phyloP scores from a whole-genome alignment of 1,140 invertebrate species.

The Drosophila tristis region DNA sequence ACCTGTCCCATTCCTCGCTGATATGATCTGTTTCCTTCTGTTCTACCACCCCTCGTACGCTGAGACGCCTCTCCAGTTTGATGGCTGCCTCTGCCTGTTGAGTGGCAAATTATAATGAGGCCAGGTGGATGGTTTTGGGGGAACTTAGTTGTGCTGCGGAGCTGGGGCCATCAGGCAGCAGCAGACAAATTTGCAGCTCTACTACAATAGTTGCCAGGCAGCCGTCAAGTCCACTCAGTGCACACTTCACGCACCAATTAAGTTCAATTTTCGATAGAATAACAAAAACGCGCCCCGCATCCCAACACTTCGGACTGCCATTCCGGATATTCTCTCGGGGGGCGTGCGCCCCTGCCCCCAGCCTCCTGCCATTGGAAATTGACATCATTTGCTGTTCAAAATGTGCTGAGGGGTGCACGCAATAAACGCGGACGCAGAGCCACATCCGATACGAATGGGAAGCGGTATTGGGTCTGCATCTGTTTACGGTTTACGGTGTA shows the following conservation, averaged over 20 bases:
- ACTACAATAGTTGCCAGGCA: conserved; percentile 61
- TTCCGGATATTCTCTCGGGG: conserved; percentile 10
- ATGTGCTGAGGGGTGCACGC: conserved; percentile 22
- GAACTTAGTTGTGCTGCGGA: background rate
- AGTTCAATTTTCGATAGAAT: conserved; percentile 69
- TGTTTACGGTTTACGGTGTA: conserved; percentile 51
- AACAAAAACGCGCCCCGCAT: conserved; percentile 48
- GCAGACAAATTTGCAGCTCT: conserved; percentile 37
- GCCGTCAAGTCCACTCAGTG: conserved; percentile 55
- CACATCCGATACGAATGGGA: conserved; percentile 36
- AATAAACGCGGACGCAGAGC: conserved; percentile 26
- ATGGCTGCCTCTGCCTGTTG: conserved; percentile 48
- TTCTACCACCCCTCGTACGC: conserved; percentile 15
- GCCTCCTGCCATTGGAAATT: conserved; percentile 54
- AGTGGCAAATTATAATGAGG: conserved; percentile 68
- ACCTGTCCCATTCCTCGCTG: too few species aligned
- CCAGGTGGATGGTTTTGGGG: conserved; percentile 15
- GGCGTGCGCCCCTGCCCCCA: conserved; percentile 7
- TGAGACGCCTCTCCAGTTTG: conserved; percentile 39
- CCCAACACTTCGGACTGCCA: background rate
- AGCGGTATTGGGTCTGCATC: conserved; percentile 38
- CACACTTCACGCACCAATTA: conserved; percentile 80
- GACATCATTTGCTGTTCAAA: conserved; percentile 78
- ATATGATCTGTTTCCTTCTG: background rate
- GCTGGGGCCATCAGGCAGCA: background rate